These are phyloP conservation scores for Halcyon badia DNA, from an alignment of 2,797 vertebrate genomes.

Conservation along the genomic window DNA sequence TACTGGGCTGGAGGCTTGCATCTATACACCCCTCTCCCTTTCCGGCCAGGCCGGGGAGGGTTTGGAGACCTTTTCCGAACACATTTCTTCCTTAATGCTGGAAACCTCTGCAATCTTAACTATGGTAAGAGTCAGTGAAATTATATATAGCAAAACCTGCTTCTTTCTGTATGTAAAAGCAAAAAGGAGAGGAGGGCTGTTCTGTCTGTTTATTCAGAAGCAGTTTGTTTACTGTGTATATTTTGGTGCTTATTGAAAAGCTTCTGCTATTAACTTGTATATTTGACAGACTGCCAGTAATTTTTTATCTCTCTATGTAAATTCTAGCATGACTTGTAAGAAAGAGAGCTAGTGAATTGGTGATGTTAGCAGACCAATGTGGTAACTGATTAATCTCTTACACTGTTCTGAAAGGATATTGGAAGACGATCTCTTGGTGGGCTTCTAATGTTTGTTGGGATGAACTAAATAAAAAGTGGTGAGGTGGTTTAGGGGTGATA, in stretches of 20 bases:
- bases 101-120: slow-evolving; percentile 97
- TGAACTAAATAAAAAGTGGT: background rate
- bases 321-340: background rate
- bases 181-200: background rate
- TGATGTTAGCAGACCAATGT: background rate
- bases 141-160: background rate
- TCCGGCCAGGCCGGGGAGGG: slow-evolving; percentile 91
- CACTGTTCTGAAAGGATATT: background rate
- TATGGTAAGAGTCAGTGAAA: slow-evolving; percentile 84
- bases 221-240: background rate
- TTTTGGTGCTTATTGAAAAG: background rate
- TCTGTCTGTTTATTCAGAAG: background rate
- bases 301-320: background rate
- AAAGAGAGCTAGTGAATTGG: background rate
- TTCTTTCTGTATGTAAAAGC: background rate
- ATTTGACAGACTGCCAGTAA: background rate
- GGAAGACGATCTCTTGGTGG: background rate
- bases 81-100: slow-evolving; percentile 97
- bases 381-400: background rate
- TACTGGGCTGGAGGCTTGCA: slow-evolving; percentile 97
- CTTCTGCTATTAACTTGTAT: background rate
- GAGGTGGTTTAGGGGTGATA: background rate
- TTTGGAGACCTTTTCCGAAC: slow-evolving; percentile 97
- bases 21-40: slow-evolving; percentile 95
- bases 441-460: background rate